phyloP scores from a whole-genome alignment of 1,140 invertebrate species.

The Contarinia nasturtii region DNA sequence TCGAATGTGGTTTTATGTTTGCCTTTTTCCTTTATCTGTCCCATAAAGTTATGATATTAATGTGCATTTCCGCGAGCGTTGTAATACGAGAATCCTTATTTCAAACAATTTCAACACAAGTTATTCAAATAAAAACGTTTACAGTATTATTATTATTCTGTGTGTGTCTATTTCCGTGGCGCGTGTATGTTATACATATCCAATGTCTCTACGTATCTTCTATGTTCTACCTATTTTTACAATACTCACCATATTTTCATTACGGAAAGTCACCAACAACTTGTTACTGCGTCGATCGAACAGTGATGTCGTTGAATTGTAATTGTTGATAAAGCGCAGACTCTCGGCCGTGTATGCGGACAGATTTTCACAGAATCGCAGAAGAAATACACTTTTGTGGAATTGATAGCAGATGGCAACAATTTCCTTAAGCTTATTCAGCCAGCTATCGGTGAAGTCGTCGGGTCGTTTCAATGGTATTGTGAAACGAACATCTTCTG shows the following conservation, averaged over 20 bases:
- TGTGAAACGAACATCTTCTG: slow-evolving; percentile 38
- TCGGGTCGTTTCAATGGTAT: slow-evolving; percentile 36
- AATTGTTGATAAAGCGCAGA: slow-evolving; percentile 48
- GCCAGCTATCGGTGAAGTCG: slow-evolving; percentile 29
- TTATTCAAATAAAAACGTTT: too few relatives aligned
- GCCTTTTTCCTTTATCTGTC: too few relatives aligned
- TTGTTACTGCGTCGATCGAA: slow-evolving; percentile 40
- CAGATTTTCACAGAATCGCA: slow-evolving; percentile 48
- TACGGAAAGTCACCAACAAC: slow-evolving; percentile 50
- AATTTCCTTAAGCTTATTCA: slow-evolving; percentile 37
- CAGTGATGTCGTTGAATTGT: slow-evolving; percentile 49
- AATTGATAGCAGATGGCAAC: slow-evolving; percentile 49
- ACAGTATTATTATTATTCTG: too few relatives aligned
- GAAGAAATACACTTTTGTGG: slow-evolving; percentile 46
- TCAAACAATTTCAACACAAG: too few relatives aligned
- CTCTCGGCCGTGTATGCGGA: slow-evolving; percentile 39
- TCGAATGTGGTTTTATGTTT: too few relatives aligned
- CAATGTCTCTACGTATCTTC: too few relatives aligned
- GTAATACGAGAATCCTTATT: too few relatives aligned
- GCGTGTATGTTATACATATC: too few relatives aligned
- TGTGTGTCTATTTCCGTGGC: too few relatives aligned
- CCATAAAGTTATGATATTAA: too few relatives aligned
- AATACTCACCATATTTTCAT: slow-evolving; percentile 48
- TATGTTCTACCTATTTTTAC: too few relatives aligned
- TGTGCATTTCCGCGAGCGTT: too few relatives aligned